These are phyloP conservation scores for Apodemia hepburni DNA, from an alignment of 2,888 invertebrate species.

Conservation along the genomic window DNA sequence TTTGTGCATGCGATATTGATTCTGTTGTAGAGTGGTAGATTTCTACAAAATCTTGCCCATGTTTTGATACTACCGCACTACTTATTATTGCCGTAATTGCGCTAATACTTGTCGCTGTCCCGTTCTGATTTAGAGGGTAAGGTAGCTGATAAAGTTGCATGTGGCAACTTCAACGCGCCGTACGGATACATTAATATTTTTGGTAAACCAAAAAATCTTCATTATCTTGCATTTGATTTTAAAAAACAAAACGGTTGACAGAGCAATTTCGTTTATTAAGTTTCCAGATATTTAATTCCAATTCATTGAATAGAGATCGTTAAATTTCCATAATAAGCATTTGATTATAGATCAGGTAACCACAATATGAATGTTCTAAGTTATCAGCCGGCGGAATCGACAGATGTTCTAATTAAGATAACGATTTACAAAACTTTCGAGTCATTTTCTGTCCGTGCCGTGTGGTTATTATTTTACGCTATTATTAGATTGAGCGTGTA, in stretches of 20 bases:
- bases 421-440: conserved; percentile 16
- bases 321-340: not conserved
- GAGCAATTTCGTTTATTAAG: not conserved
- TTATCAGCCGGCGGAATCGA: conserved; percentile 4
- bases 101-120: no score
- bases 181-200: no score
- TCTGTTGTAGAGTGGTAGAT: no score
- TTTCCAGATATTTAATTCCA: not conserved
- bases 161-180: no score
- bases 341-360: not conserved
- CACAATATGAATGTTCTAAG: conserved; percentile 8
- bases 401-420: conserved; percentile 18
- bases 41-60: no score
- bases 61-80: no score
- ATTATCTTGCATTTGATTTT: not conserved
- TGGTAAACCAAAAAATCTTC: no score
- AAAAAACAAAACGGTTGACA: not conserved
- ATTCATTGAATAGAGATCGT: not conserved
- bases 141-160: no score
- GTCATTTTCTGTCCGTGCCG: conserved; percentile 17
- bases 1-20: no score
- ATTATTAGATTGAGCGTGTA: conserved; percentile 42
- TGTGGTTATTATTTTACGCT: conserved; percentile 41
- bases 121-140: no score
- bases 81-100: no score